These are phyloP conservation scores for Dasysyrphus tricinctus DNA, from an alignment of 2,888 invertebrate species.

Conservation along the genomic window DNA sequence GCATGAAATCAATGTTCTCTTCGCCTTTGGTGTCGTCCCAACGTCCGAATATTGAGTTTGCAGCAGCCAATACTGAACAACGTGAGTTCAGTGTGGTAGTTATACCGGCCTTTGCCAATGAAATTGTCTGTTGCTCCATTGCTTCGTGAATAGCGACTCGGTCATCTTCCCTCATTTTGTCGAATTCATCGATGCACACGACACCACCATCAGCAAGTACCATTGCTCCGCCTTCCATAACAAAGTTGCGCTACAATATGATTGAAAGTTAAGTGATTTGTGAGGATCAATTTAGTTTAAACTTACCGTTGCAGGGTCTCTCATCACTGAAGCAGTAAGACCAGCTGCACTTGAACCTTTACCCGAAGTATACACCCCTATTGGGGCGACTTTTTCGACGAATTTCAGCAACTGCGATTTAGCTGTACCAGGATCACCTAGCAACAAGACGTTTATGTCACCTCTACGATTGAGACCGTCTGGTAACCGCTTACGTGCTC, in stretches of 20 bases:
- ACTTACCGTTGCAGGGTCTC: conserved; percentile 95
- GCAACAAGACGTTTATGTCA: conserved; percentile 96
- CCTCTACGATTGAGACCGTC: conserved; percentile 98
- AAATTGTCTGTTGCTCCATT: conserved; percentile 99
- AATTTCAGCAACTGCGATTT: conserved; percentile 99
- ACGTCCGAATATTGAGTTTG: conserved; percentile 98
- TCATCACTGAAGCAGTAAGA: conserved; percentile 97
- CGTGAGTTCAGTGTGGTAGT: conserved; percentile 99
- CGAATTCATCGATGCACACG: conserved; percentile 99
- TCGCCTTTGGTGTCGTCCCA: conserved; percentile 99
- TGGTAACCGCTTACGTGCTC: conserved; percentile 93
- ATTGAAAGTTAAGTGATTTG: conserved; percentile 25
- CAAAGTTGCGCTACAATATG: conserved; percentile 91
- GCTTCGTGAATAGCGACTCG: conserved; percentile 99
- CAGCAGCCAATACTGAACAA: conserved; percentile 99
- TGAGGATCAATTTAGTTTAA: background rate
- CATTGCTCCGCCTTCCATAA: conserved; percentile 99
- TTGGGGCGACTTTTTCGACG: conserved; percentile 96
- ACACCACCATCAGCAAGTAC: conserved; percentile 99
- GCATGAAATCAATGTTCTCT: conserved; percentile 99
- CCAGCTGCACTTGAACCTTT: conserved; percentile 99
- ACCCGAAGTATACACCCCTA: conserved; percentile 99
- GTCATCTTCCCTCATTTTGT: conserved; percentile 99
- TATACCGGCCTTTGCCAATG: conserved; percentile 99
- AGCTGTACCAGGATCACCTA: conserved; percentile 99